Evolutionary conservation across 2,888 invertebrate genomes (phyloP), one percentile per base, ranked within the genome.

Genomic region (Malachius bipustulatus): DNA sequence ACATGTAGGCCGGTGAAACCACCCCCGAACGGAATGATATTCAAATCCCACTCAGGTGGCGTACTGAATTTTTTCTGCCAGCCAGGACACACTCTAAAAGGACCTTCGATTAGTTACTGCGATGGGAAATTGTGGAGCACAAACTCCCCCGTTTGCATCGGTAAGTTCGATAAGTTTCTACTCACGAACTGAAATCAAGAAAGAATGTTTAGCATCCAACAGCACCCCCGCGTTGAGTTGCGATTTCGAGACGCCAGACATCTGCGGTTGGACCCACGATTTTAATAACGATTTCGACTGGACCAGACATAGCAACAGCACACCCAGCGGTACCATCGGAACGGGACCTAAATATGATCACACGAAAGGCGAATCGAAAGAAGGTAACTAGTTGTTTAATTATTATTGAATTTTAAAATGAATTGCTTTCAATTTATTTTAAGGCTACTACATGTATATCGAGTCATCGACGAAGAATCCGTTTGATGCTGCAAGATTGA

Each of bases 391-490:
- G n/a, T n/a, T n/a, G n/a, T n/a, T n/a, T n/a, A n/a, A n/a, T n/a
- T n/a, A n/a, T n/a, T n/a, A n/a, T n/a, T n/a, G n/a, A n/a, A n/a
- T 8, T 24, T 24, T n/a, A n/a, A n/a, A n/a, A n/a, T n/a, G n/a
- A n/a, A n/a, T n/a, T n/a, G n/a, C n/a, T n/a, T n/a, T n/a, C n/a
- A n/a, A 19, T 19, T 19, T 19, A 8, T 46, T 63, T 65, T 41
- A 64, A 73, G 87, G 87, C 0, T 73, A 81, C 51, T 91, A 84
- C 57, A 76, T 91, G 73, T 82, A 82, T 48, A 75, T 88, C 41
- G 89, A 90, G 53, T 77, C 83, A 10, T 74, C 82, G 0, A 67
- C 72, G 1, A 63, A 71, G 9, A 47, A 63, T 9, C 63, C 63
- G 28, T 77, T 81, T 46, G 77, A 81, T 40, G 73, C 73, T 0